phyloP scores from a whole-genome alignment of 2,888 invertebrate species.

The Deladenus siricidicola region DNA sequence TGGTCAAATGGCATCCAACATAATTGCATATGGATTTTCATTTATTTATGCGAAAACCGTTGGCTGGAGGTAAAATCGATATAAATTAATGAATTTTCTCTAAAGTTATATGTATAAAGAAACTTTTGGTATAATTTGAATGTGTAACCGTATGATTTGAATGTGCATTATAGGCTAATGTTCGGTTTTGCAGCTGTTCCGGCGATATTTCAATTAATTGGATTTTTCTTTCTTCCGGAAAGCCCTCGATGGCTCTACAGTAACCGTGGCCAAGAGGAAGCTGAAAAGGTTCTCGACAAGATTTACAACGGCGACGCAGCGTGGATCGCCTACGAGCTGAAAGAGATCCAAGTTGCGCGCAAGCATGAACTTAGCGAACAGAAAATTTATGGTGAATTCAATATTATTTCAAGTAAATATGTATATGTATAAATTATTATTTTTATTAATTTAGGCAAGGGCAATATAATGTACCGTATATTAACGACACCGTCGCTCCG shows the following conservation, averaged over 20 bases:
- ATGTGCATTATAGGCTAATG: slow-evolving; percentile 54
- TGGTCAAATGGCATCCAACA: slow-evolving; percentile 58
- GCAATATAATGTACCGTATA: slow-evolving; percentile 13
- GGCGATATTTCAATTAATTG: slow-evolving; percentile 57
- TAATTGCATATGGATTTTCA: slow-evolving; percentile 58
- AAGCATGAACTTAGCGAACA: slow-evolving; percentile 14
- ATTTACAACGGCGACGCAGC: slow-evolving; percentile 38
- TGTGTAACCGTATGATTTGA: not conserved
- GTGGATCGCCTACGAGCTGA: slow-evolving; percentile 42
- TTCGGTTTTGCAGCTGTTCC: slow-evolving; percentile 59
- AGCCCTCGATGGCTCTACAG: slow-evolving; percentile 56
- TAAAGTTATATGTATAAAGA: too few species aligned
- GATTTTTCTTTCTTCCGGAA: slow-evolving; percentile 60
- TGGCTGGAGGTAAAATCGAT: slow-evolving; percentile 33
- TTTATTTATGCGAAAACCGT: slow-evolving; percentile 52
- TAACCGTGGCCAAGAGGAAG: slow-evolving; percentile 13
- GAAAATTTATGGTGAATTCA: slow-evolving; percentile 13
- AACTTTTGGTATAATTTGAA: not conserved
- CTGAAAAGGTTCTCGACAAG: slow-evolving; percentile 18
- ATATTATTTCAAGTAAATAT: too few species aligned
- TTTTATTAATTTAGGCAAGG: slow-evolving; percentile 8
- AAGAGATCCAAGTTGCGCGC: slow-evolving; percentile 15
- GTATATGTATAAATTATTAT: too few species aligned
- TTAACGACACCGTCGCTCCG: slow-evolving; percentile 40
- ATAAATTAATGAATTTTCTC: too few species aligned